phyloP scores from a whole-genome alignment of 2,113 vertebrate genomes.

The Gopherus evgoodei region DNA sequence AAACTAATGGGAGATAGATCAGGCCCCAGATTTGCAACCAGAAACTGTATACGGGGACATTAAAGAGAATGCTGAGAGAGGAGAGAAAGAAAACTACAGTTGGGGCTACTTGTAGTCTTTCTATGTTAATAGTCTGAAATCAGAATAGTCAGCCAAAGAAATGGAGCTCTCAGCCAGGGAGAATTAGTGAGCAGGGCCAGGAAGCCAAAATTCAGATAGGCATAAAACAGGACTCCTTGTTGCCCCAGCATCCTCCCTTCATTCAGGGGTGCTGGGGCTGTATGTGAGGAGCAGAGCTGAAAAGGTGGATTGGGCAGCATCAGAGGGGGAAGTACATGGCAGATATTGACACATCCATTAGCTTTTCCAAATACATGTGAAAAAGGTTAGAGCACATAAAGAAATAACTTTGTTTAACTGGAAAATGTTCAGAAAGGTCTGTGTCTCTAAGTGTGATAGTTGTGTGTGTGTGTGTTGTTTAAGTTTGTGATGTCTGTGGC shows the following conservation, averaged over 20 bases:
- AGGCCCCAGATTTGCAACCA: neutral
- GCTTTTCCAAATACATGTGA: neutral
- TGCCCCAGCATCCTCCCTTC: neutral
- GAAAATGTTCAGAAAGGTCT: neutral
- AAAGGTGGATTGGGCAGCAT: neutral
- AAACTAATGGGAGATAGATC: neutral
- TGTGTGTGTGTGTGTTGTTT: neutral
- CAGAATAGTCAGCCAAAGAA: neutral
- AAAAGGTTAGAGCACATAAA: neutral
- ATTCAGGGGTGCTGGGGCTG: neutral
- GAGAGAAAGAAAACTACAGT: neutral
- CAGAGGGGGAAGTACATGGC: neutral
- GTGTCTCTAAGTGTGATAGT: neutral
- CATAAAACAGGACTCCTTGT: neutral
- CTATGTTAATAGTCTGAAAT: neutral
- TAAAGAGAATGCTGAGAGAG: neutral
- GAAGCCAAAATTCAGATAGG: neutral
- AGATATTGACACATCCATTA: neutral
- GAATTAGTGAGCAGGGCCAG: neutral
- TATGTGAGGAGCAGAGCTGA: neutral
- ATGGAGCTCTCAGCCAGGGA: neutral
- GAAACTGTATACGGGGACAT: fast-evolving
- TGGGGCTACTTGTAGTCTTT: neutral
- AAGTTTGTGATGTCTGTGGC: neutral
- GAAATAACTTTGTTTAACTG: neutral